phyloP scores from a whole-genome alignment of 2,113 vertebrate genomes.

The Tragelaphus buxtoni region DNA sequence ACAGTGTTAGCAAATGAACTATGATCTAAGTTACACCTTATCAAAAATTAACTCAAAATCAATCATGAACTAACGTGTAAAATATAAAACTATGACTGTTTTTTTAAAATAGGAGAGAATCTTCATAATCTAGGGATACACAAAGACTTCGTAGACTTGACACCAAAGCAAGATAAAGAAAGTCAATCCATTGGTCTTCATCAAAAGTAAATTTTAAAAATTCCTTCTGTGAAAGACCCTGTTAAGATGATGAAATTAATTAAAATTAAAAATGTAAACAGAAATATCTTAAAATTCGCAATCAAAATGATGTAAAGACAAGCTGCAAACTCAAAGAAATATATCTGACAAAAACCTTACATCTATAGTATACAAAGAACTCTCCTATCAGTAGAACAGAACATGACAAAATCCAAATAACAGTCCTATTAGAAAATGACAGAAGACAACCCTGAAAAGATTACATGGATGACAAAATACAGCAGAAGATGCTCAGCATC shows the following conservation, averaged over 20 bases:
- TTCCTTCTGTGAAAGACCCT: background rate
- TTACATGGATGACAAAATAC: background rate
- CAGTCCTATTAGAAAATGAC: background rate
- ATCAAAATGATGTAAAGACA: background rate
- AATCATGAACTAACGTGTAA: background rate
- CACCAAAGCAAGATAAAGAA: background rate
- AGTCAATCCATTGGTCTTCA: background rate
- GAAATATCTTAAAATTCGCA: background rate
- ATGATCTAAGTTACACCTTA: background rate
- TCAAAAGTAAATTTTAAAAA: background rate
- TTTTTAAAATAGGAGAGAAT: background rate
- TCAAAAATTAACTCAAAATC: background rate
- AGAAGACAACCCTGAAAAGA: background rate
- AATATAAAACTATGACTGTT: background rate
- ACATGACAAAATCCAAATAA: background rate
- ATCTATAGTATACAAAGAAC: background rate
- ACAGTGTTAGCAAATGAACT: background rate
- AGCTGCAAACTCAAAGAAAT: background rate
- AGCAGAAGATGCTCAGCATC: background rate
- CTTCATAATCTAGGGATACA: background rate
- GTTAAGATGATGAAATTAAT: background rate
- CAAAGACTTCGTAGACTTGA: background rate
- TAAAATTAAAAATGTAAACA: background rate
- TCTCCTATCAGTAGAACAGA: background rate
- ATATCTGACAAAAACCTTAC: background rate